Conservation (phyloP, 2,113 vertebrate species). For the Thunnus maccoyii region DNA sequence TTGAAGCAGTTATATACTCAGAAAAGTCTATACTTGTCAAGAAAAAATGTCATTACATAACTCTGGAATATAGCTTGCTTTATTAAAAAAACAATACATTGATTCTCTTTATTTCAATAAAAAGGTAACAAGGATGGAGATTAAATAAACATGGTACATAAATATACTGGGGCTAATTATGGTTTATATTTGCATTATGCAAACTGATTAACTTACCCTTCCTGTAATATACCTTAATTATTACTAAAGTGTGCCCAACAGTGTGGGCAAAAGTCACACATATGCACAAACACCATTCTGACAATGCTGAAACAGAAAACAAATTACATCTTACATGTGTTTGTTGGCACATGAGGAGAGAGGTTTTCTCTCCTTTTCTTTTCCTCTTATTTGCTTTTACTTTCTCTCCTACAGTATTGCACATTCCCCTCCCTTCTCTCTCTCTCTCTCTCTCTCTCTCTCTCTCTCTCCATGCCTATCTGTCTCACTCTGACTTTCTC, state of each 20-base stretch:
- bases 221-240: not conserved
- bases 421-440: not conserved
- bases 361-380: slow-evolving; percentile 26
- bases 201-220: not conserved
- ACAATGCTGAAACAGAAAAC: slow-evolving; percentile 20
- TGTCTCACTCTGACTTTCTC: not conserved
- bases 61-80: too few relatives aligned
- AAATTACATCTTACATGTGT: slow-evolving; percentile 33
- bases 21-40: too few relatives aligned
- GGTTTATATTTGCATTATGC: slow-evolving; percentile 8
- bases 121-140: not conserved
- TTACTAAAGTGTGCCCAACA: not conserved
- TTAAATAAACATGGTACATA: not conserved
- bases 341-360: slow-evolving; percentile 13
- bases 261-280: slow-evolving; percentile 8
- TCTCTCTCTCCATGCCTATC: slow-evolving; percentile 13
- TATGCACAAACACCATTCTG: slow-evolving; percentile 22
- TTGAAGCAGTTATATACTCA: too few relatives aligned
- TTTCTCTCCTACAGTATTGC: slow-evolving; percentile 35
- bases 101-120: too few relatives aligned
- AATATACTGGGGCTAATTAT: not conserved
- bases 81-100: too few relatives aligned
- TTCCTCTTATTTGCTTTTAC: slow-evolving; percentile 35
- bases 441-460: slow-evolving; percentile 34
- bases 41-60: too few relatives aligned